These are phyloP conservation scores for Promerops cafer DNA, from an alignment of 2,113 vertebrate species.

Conservation along the genomic window DNA sequence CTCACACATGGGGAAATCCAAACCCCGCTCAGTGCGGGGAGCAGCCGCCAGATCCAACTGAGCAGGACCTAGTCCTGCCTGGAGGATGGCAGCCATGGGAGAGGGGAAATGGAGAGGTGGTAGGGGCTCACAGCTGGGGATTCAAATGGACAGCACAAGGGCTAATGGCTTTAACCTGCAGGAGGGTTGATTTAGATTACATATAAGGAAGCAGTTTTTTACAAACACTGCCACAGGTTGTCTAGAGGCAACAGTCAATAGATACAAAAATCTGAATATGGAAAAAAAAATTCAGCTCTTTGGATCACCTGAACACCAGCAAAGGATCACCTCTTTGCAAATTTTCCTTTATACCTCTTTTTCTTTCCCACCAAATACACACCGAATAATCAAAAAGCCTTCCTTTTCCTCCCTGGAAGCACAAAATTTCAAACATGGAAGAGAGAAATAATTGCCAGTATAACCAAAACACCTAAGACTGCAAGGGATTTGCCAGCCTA, in stretches of 20 bases:
- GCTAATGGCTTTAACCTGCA: background rate
- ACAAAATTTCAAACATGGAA: background rate
- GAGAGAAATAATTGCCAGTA: background rate
- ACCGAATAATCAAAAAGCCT: background rate
- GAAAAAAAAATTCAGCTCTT: background rate
- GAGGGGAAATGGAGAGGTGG: background rate
- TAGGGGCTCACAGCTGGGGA: background rate
- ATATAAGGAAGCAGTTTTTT: background rate
- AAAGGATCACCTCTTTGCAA: background rate
- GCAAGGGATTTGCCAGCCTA: background rate
- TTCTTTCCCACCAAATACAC: background rate
- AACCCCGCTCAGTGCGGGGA: background rate
- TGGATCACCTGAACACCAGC: background rate
- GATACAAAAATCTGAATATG: background rate
- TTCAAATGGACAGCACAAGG: background rate
- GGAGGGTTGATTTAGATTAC: background rate
- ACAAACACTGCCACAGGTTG: background rate
- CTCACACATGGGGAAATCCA: background rate
- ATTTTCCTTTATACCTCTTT: background rate
- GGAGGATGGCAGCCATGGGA: accelerated
- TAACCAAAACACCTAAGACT: background rate
- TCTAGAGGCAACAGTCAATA: background rate
- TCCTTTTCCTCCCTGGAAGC: background rate
- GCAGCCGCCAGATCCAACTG: background rate
- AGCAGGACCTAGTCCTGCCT: background rate